Base-by-base conservation (phyloP, 2,113 vertebrate genomes). In the Alligator mississippiensis region DNA sequence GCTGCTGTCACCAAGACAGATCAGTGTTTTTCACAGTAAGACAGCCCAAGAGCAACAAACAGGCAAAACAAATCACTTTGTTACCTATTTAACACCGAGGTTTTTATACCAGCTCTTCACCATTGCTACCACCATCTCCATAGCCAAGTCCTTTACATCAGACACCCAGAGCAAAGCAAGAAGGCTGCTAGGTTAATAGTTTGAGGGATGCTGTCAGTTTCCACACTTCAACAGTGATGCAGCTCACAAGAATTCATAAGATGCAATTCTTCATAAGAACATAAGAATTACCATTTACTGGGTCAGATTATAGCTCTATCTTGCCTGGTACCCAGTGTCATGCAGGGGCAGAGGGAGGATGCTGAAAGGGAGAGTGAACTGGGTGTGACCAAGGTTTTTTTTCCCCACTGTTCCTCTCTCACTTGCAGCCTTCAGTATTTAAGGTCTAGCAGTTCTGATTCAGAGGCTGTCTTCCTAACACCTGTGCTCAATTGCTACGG, bases 11-110 rank as follows among this genome's bases (percentile, higher is more conserved):
- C 27, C 90, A 78, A 90, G 74, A 86, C 72, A 90, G 74, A 90
- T 87, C 4, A 21, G 47, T 12, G 77, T 82, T 62, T 93, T 93
- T 70, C 12, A 60, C 55, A 77, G 70, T 68, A 25, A 95, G 34
- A 85, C 55, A 90, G 82, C 27, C 59, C 77, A 58, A 34, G 58
- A 92, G n/a, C 2, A 1, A 38, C 57, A 17, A 89, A 22, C 22
- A 94, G 81, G 30, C 47, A 82, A 91, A 86, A 90, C 75, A 79
- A 90, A 94, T 89, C 63, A 87, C 63, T 62, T 87, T 28, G 30
- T 70, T 2, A 11, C 60, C 4, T 85, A 87, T 63, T 92, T 88
- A 47, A 62, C 76, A 85, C 25, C 18, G 21, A 91, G 59, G 25
- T 6, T 80, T 85, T 82, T 75, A 9, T 19, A 89, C 2, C 38